Percentiles rank a stretch among this genome's conserved stretches.
Conservation (phyloP, 2,797 vertebrate species). For the Octomys mimax region DNA sequence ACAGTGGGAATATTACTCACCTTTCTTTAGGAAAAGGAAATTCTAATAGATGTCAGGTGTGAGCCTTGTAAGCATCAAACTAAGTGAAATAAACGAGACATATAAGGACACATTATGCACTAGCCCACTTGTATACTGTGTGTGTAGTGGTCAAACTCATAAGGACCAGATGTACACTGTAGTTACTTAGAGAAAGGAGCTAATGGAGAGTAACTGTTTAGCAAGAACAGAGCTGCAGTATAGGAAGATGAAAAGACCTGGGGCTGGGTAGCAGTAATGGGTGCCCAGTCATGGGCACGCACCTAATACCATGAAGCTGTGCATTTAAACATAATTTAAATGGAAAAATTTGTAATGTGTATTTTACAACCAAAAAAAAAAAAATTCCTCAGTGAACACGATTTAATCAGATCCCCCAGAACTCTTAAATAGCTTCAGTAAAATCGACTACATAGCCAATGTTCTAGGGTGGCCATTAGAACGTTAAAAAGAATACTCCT, state of each 20-base stretch:
- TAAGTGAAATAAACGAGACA: not conserved
- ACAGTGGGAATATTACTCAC: not conserved
- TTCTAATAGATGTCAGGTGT: not conserved
- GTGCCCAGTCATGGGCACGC: not conserved
- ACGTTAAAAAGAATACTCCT: not conserved
- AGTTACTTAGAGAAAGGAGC: not conserved
- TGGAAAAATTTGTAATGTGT: not conserved
- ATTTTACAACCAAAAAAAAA: constrained; percentile 3
- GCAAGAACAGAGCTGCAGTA: not conserved
- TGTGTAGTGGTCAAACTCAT: not conserved
- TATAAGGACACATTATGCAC: not conserved
- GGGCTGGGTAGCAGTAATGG: not conserved
- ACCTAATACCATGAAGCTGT: not conserved
- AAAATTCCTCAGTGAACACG: not conserved
- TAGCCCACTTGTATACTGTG: not conserved
- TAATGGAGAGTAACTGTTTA: not conserved
- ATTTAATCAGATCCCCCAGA: constrained; percentile 51
- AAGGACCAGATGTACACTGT: not conserved
- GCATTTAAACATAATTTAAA: constrained; percentile 18
- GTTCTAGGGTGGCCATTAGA: not conserved
- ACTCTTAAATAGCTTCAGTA: not conserved
- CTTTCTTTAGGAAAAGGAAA: not conserved
- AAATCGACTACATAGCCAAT: not conserved
- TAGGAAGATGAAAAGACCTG: not conserved
- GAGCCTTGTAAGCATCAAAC: not conserved